phyloP scores from a whole-genome alignment of 1,140 invertebrate species.

The Melitaea cinxia region DNA sequence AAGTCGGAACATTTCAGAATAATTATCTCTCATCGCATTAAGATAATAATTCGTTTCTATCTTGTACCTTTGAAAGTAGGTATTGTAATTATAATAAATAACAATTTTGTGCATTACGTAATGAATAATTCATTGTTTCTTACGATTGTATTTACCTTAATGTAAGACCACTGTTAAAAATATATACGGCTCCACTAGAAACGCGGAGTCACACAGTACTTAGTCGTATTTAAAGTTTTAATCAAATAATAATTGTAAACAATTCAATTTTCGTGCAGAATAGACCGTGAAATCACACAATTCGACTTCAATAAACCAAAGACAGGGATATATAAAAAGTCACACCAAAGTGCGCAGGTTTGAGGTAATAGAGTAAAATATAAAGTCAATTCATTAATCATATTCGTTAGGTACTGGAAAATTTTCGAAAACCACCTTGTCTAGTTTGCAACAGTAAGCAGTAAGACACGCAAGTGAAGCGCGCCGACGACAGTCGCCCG shows the following conservation, averaged over 20 bases:
- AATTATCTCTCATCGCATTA: slow-evolving; percentile 77
- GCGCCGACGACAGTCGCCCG: slow-evolving; percentile 24
- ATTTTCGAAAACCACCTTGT: slow-evolving; percentile 61
- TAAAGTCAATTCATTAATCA: slow-evolving; percentile 81
- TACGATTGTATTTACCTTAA: slow-evolving; percentile 79
- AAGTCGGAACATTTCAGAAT: slow-evolving; percentile 77
- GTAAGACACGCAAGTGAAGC: slow-evolving; percentile 34
- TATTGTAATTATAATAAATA: slow-evolving; percentile 81
- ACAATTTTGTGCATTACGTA: slow-evolving; percentile 81
- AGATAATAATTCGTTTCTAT: slow-evolving; percentile 80
- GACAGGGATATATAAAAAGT: slow-evolving; percentile 76
- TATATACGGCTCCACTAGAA: slow-evolving; percentile 61
- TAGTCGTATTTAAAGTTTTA: slow-evolving; percentile 78
- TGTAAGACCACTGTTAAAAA: slow-evolving; percentile 77
- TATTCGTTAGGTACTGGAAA: slow-evolving; percentile 76
- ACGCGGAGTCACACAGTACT: slow-evolving; percentile 71
- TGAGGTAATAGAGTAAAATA: slow-evolving; percentile 79
- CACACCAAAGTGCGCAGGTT: slow-evolving; percentile 75
- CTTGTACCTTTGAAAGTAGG: slow-evolving; percentile 79
- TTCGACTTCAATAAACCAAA: slow-evolving; percentile 74
- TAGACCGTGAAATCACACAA: slow-evolving; percentile 57
- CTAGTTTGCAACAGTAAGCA: slow-evolving; percentile 57
- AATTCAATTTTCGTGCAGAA: slow-evolving; percentile 64
- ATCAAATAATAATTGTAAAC: slow-evolving; percentile 68
- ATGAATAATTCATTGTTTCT: slow-evolving; percentile 81